Evolutionary conservation across 2,888 invertebrate species (phyloP), one percentile per base, ranked within the genome.

Genomic region (Andricus curvator): DNA sequence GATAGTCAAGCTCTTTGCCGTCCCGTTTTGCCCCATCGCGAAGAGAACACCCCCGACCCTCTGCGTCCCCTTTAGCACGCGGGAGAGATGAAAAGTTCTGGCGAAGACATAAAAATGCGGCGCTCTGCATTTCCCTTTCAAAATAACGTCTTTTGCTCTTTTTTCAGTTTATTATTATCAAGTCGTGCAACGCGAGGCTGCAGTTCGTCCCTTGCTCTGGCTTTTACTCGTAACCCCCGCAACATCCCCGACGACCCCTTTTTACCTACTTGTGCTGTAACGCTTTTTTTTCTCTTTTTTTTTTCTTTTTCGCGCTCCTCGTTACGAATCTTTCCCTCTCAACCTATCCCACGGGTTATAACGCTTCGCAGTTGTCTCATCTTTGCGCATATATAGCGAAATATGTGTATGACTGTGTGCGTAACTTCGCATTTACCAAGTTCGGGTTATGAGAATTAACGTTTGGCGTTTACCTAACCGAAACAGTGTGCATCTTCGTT

Each of bases 121-220:
- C 89, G 91, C 91, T 86, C 85, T 91, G 92, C 92, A 92, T 92
- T 92, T 92, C 91, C 92, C 92, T 92, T 91, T 92, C 92, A 92
- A 92, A 92, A 91, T 92, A 92, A 92, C 89, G 91, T 88, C 90
- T 89, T 90, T 91, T 91, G 89, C 89, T 90, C 88, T 87, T 90
- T 91, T 92, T 92, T 91, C 89, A 91, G 89, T 92, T 92, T 92
- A 92, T 92, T 91, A 91, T 92, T 92, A 92, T 92, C 92, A 92
- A 91, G 89, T 91, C 91, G 89, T 88, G 90, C 90, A 85, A 84
- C 84, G 78, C 80, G 62, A 65, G 77, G 80, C 76, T 76, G 65
- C 76, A 82, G 78, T 80, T 81, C 82, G 82, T 84, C 80, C 80
- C 80, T 80, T 81, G 65, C 80, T 83, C 79, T 80, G 62, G 68